A percentile compares a stretch with the other conserved stretches of the same genome.
phyloP scores from a whole-genome alignment of 2,888 invertebrate genomes.

The Melipona bicolor region DNA sequence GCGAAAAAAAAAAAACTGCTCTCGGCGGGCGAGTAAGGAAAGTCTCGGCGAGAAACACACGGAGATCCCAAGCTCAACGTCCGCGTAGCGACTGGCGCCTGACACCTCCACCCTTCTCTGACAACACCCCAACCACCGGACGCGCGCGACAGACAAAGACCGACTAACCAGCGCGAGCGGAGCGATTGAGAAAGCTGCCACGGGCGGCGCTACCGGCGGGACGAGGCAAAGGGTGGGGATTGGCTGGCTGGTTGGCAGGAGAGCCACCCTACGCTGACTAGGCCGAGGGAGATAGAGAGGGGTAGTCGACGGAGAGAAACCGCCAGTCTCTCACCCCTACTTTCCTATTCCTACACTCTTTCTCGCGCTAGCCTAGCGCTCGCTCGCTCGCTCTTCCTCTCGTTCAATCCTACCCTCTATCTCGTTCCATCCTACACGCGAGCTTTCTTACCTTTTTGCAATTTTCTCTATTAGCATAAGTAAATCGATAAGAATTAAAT shows the following conservation, averaged over 20 bases:
- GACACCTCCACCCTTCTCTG: constrained; percentile 80
- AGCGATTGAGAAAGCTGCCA: constrained; percentile 57
- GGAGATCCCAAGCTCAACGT: constrained; percentile 73
- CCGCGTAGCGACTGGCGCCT: constrained; percentile 80
- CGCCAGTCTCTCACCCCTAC: neutral
- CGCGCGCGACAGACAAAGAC: constrained; percentile 61
- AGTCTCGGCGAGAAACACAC: constrained; percentile 48
- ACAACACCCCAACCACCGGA: constrained; percentile 74
- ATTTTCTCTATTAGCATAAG: constrained; percentile 21
- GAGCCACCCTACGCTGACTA: constrained; percentile 48
- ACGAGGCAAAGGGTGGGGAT: constrained; percentile 51
- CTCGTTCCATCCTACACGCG: neutral
- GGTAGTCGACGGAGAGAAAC: constrained; percentile 22
- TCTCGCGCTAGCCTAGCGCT: neutral
- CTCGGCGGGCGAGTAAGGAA: constrained; percentile 13
- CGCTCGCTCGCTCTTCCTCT: neutral
- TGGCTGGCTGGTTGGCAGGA: constrained; percentile 59
- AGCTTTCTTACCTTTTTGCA: constrained; percentile 6
- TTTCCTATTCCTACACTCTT: neutral
- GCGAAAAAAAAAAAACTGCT: neutral
- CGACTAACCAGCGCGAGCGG: constrained; percentile 43
- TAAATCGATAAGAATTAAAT: constrained; percentile 28
- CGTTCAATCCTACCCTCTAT: neutral
- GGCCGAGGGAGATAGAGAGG: constrained; percentile 13
- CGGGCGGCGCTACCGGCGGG: constrained; percentile 58